Percentiles rank a stretch among this genome's conserved stretches.
These are phyloP conservation scores for Misgurnus anguillicaudatus DNA, from an alignment of 2,113 vertebrate genomes.

Conservation along the genomic window DNA sequence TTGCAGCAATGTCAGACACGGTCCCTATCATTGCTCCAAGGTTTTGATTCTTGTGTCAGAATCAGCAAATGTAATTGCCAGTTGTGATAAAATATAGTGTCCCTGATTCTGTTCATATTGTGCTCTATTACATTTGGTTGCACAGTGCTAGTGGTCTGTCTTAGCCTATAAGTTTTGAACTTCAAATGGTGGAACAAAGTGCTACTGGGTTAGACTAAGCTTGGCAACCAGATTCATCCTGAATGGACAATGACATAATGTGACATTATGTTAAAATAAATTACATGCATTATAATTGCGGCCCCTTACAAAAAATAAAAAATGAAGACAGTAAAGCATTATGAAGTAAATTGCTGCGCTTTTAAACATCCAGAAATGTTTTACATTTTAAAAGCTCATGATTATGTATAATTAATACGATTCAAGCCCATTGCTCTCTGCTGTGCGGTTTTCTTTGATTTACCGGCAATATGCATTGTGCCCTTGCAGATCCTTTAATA, in stretches of 20 bases:
- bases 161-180: constrained; percentile 24
- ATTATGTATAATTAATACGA: neutral
- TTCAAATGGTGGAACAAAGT: constrained; percentile 33
- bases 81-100: constrained; percentile 1
- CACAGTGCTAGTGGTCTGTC: neutral
- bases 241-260: too few relatives aligned
- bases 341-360: neutral
- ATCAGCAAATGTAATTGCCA: constrained; percentile 11
- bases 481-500: constrained; percentile 1
- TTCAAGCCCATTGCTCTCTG: neutral
- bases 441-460: constrained; percentile 21
- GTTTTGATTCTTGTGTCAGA: constrained; percentile 9
- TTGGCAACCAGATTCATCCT: neutral
- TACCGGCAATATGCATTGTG: constrained; percentile 7
- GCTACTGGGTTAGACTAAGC: neutral
- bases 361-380: neutral
- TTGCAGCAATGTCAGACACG: neutral
- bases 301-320: neutral
- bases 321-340: neutral
- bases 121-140: constrained; percentile 33
- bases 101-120: neutral
- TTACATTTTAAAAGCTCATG: constrained; percentile 12
- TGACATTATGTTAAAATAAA: neutral
- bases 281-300: neutral
- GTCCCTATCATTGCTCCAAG: constrained; percentile 20